A percentile compares a stretch with the other conserved stretches of the same genome.
Conservation (phyloP, 2,888 invertebrate genomes). For the Ctenicera cuprea region DNA sequence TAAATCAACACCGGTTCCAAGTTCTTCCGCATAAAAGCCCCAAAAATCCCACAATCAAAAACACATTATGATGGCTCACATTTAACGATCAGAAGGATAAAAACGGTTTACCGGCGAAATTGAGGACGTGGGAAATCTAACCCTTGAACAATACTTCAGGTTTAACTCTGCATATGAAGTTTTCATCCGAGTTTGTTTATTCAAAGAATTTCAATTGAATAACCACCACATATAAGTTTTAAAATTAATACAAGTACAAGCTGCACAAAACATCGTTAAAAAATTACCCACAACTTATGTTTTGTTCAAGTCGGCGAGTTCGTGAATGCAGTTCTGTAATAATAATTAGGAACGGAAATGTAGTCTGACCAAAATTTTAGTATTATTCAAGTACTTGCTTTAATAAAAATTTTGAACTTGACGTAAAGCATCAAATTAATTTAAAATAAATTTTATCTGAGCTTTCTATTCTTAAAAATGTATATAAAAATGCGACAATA, state of each 20-base stretch:
- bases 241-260: neutral
- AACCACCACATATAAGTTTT: neutral
- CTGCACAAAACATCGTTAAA: neutral
- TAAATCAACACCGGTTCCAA: constrained; percentile 36
- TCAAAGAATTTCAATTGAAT: no score
- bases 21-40: constrained; percentile 26
- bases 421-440: no score
- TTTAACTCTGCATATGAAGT: neutral
- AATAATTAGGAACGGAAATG: no score
- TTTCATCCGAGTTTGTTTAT: neutral
- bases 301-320: no score
- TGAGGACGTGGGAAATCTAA: constrained; percentile 29
- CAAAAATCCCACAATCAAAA: constrained; percentile 44
- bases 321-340: no score
- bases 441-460: no score
- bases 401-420: no score
- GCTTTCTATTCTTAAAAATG: no score
- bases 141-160: constrained; percentile 19
- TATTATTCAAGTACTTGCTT: no score
- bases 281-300: no score
- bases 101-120: constrained; percentile 27
- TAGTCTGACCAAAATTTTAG: no score
- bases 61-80: constrained; percentile 43
- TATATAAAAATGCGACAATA: constrained; percentile 13
- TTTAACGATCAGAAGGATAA: constrained; percentile 34